phyloP scores from a whole-genome alignment of 2,888 invertebrate species.

The Drosophila demipolita region DNA sequence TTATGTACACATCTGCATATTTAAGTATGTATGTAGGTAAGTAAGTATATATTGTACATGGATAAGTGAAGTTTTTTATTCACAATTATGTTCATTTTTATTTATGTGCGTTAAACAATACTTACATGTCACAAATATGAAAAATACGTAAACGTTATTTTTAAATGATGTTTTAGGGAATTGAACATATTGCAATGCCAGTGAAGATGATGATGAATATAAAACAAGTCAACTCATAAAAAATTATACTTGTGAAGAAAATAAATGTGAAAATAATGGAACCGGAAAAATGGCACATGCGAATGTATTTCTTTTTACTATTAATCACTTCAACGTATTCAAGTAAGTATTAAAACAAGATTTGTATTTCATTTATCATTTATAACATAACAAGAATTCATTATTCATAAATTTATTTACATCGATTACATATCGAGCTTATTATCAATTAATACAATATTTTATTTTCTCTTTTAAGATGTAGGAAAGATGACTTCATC shows the following conservation, averaged over 20 bases:
- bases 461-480: constrained; percentile 64
- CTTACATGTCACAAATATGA: background rate
- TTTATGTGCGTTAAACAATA: background rate
- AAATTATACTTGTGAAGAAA: constrained; percentile 25
- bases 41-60: background rate
- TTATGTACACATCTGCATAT: background rate
- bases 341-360: constrained; percentile 66
- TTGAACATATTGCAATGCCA: constrained; percentile 2
- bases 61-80: background rate
- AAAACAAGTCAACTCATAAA: constrained; percentile 22
- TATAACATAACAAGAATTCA: background rate
- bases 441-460: background rate
- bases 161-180: constrained; percentile 2
- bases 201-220: constrained; percentile 34
- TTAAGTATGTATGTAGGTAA: background rate
- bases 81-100: constrained; percentile 6
- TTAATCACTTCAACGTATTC: constrained; percentile 79
- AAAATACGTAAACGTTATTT: background rate
- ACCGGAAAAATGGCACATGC: constrained; percentile 63
- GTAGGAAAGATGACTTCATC: constrained; percentile 83
- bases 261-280: constrained; percentile 63
- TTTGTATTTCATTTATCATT: background rate
- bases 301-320: constrained; percentile 76
- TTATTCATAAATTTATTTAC: background rate
- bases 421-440: background rate